Base-by-base conservation (phyloP, 92 coral and sea anemone genomes). In the Umimayanthus kanabou region DNA sequence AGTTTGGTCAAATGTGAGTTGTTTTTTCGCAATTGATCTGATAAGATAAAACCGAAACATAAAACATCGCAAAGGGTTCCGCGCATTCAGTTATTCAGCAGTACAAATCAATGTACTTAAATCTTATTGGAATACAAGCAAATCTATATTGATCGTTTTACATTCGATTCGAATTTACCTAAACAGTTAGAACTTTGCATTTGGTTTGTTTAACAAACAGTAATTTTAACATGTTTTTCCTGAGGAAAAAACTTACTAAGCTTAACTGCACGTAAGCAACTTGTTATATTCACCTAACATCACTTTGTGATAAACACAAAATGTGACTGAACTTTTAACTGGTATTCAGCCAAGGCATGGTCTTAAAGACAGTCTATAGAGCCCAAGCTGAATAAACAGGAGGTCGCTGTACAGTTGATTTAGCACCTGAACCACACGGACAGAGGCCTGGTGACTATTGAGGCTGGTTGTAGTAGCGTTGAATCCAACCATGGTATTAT, bases 221-320 rank as follows among this genome's bases (percentile, higher is more conserved):
- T 2, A 39, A 29, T 15, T 72, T 83, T 45, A 47, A 83, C 78
- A 69, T 25, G 67, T 22, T 26, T 69, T 83, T 83, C 87, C 87
- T 83, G 22, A 80, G 84, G 49, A 72, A 83, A 72, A 83, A 70
- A 61, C 15, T 45, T 37, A 47, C 50, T 45, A 83, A 45, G 87
- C 87, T 83, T 83, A 78, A 70, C 22, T 80, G 9, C 33, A 80
- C 45, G 70, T 76, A 83, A 83, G 87, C 87, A 83, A 70, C 77
- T 42, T 69, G 9, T 25, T 9, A 40, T 25, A 71, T 67, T 30
- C 20, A 43, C 42, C 29, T 26, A 67, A 57, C 33, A 80, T 9
- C 2, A 9, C 57, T 43, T 25, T 43, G 81, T 22, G 16, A 47
- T 77, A 15, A 47, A 15, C 25, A 29, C 30, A 16, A 29, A 29